Conservation (phyloP, 2,113 vertebrate genomes). For the Chloroceryle aenea region DNA sequence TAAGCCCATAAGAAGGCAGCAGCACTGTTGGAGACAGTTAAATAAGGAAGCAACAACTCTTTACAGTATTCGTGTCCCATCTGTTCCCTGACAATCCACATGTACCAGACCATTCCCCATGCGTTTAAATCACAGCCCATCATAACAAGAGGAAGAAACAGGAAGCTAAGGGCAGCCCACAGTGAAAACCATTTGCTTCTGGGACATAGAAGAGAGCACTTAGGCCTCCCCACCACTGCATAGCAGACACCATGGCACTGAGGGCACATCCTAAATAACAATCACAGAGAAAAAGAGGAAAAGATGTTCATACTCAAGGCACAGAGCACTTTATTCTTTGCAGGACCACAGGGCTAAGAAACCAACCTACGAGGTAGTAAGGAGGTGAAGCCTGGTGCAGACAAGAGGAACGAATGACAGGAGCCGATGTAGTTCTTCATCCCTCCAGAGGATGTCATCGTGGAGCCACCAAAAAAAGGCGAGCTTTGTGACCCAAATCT, state of each 20-base stretch:
- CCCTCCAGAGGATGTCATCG: conserved; percentile 68
- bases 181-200: background rate
- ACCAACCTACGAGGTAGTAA: accelerated
- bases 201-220: background rate
- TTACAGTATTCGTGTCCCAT: background rate
- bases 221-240: too few species aligned
- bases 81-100: background rate
- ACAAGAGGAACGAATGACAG: background rate
- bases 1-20: background rate
- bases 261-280: background rate
- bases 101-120: background rate
- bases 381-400: background rate
- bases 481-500: background rate
- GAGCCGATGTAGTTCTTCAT: conserved; percentile 4
- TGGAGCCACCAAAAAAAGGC: conserved; percentile 29
- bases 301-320: background rate
- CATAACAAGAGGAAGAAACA: background rate
- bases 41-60: background rate
- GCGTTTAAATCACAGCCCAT: background rate
- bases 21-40: background rate
- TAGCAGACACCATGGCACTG: background rate
- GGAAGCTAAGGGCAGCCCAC: background rate
- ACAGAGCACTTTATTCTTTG: background rate
- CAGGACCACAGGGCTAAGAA: background rate
- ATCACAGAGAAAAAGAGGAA: accelerated